phyloP scores from a whole-genome alignment of 2,797 vertebrate species.

The Melanotaenia nigrans region DNA sequence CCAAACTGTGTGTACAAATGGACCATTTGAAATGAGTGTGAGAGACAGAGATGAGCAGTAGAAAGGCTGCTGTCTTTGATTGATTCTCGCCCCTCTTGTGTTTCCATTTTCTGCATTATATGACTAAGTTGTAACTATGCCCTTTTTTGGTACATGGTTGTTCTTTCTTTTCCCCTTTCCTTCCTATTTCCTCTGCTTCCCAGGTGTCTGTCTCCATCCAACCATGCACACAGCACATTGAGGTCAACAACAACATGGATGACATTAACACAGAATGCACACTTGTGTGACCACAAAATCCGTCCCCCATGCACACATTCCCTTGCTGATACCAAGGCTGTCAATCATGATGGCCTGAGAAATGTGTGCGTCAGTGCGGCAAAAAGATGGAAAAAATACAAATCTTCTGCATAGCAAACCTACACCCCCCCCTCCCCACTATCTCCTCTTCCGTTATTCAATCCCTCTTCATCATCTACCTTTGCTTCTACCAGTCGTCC shows the following conservation, averaged over 20 bases:
- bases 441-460: conserved; percentile 15
- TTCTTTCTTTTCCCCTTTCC: neutral
- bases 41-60: conserved; percentile 28
- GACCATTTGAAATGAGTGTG: conserved; percentile 51
- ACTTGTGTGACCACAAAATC: conserved; percentile 37
- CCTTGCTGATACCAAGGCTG: conserved; percentile 64
- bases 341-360: conserved; percentile 72
- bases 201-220: conserved; percentile 62
- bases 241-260: conserved; percentile 71
- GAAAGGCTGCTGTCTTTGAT: conserved; percentile 52
- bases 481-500: conserved; percentile 14
- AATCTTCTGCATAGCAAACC: conserved; percentile 30
- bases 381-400: conserved; percentile 69
- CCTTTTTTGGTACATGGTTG: conserved; percentile 4
- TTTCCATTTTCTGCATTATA: conserved; percentile 25
- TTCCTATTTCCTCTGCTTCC: conserved; percentile 26
- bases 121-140: conserved; percentile 23
- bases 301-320: conserved; percentile 40
- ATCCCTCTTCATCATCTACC: conserved; percentile 5
- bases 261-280: conserved; percentile 68
- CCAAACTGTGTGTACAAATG: conserved; percentile 39
- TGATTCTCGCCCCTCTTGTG: conserved; percentile 39
- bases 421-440: neutral
- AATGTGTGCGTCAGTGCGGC: conserved; percentile 57
- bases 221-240: conserved; percentile 62